A percentile compares a stretch with the other conserved stretches of the same genome.
Evolutionary conservation across 2,888 invertebrate genomes (phyloP).

Genomic region (Caenorhabditis becei): DNA sequence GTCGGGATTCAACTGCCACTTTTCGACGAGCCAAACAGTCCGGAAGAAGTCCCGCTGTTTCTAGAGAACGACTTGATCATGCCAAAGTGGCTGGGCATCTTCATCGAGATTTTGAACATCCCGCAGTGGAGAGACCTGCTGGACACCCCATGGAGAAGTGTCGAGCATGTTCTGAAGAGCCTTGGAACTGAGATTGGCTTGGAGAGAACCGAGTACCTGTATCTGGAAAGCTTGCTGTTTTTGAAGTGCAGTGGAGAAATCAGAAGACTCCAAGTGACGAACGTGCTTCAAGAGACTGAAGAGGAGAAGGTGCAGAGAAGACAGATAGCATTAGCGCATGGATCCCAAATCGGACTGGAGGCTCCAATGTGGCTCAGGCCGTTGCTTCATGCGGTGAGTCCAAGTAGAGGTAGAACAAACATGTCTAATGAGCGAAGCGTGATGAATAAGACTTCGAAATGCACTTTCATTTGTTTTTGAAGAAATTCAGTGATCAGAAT

Average conservation of each 20-base stretch:
- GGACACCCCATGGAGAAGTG: neutral
- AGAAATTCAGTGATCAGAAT: no score
- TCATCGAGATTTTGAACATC: neutral
- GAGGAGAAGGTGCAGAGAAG: neutral
- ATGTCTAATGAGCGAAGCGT: no score
- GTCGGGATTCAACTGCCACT: neutral
- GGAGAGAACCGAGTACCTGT: neutral
- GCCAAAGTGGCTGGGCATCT: neutral
- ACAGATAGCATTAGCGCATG: no score
- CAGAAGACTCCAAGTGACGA: neutral
- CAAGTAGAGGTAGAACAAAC: no score
- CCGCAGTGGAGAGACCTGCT: neutral
- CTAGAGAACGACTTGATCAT: neutral
- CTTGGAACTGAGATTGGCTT: neutral
- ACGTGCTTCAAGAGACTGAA: neutral
- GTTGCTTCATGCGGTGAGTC: neutral
- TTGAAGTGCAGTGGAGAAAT: neutral
- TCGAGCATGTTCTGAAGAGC: neutral
- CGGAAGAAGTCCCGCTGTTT: neutral
- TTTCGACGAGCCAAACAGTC: neutral
- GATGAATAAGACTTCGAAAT: no score
- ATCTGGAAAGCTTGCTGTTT: neutral
- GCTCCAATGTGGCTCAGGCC: neutral
- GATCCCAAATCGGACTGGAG: no score
- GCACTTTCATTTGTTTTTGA: no score